Evolutionary conservation across 2,113 vertebrate species (phyloP), one percentile per base, ranked within the genome.

Genomic region (Tringa solitaria): DNA sequence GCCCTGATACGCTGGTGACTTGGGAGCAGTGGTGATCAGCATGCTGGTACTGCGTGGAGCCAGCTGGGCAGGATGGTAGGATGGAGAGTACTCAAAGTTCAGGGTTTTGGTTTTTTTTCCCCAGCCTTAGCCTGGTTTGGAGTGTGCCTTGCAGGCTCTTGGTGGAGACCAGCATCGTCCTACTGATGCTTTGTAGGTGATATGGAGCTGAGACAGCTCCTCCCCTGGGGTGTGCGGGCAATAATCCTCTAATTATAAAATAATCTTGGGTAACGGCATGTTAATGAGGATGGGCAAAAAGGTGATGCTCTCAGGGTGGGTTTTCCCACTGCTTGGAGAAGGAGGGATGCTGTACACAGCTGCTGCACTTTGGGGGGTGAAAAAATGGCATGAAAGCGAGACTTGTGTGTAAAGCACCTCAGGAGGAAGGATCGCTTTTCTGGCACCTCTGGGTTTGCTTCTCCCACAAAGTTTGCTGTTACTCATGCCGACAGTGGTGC

Each of bases 171-270:
- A 19, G 53, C 85, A 67, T 54, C 9, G 8, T 30, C 51, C 68
- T 84, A 41, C 69, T 79, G n/a, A 39, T 9, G 51, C 50, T 45
- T 27, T 2, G 28, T 35, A 50, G 23, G 84, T 87, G 43, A 61
- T 60, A 18, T 0, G 4, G 94, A 77, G 72, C 79, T 27, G 12
- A 79, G 46, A 60, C 57, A 32, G 35, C 15, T 79, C 43, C 64
- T 17, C 37, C 75, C 46, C 46, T 20, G 7, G 46, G 56, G 50
- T 83, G 33, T 33, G 48, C 35, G n/a, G 79, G 46, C 83, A 92
- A 89, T 95, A 67, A 91, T 80, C 41, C 56, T 10, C 8, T 72
- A 68, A 64, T 93, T 76, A 89, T 51, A 91, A 94, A 95, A 64
- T 83, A 33, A 67, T 83, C 70, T 87, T 37, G 41, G 54, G 64